Percentiles rank a stretch among this genome's conserved stretches.
phyloP scores from a whole-genome alignment of 2,113 vertebrate genomes.

The Bungarus multicinctus region DNA sequence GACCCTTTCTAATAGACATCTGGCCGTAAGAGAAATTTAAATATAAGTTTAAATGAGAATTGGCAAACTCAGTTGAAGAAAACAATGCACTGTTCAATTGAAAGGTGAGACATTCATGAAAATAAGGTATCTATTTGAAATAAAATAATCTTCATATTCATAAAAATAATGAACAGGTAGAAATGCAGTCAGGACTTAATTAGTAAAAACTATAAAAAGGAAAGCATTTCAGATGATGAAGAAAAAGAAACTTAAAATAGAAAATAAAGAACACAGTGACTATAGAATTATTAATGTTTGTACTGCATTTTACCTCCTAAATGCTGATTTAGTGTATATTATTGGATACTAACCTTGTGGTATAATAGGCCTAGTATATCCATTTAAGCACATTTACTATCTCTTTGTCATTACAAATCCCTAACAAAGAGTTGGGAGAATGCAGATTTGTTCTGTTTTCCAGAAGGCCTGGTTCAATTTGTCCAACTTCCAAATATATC shows the following conservation, averaged over 20 bases:
- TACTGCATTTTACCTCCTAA: neutral
- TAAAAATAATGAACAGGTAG: neutral
- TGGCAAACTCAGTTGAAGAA: neutral
- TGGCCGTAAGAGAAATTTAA: constrained; percentile 18
- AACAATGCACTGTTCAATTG: neutral
- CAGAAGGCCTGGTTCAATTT: neutral
- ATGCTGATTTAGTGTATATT: neutral
- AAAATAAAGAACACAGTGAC: neutral
- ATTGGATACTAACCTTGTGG: neutral
- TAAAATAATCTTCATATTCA: neutral
- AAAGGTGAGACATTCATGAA: neutral
- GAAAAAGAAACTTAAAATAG: neutral
- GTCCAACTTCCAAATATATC: neutral
- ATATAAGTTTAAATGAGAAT: constrained; percentile 7
- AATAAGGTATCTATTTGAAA: neutral
- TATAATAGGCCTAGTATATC: neutral
- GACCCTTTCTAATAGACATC: neutral
- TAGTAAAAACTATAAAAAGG: neutral
- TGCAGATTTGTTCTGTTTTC: neutral
- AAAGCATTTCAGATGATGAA: neutral
- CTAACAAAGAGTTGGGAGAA: neutral
- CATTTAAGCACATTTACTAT: neutral
- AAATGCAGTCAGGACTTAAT: neutral
- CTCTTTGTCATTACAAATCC: neutral
- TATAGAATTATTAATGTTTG: neutral